Evolutionary conservation across 1,140 invertebrate species (phyloP).

Genomic region (Mycetomoellerius zeteki): DNA sequence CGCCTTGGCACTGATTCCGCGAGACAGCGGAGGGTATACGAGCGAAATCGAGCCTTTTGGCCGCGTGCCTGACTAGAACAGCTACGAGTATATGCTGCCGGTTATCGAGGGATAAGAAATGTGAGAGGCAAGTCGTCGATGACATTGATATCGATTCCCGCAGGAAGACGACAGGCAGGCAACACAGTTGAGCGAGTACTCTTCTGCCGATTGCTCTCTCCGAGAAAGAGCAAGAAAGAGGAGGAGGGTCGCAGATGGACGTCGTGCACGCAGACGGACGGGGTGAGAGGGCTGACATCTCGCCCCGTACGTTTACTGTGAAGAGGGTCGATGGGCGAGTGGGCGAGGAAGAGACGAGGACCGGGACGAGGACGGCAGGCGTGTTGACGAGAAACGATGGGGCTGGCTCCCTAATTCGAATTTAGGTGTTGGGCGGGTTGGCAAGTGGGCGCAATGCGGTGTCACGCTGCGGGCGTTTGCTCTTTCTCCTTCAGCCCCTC

Average conservation of each 20-base stretch:
- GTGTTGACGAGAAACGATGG: constrained; percentile 79
- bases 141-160: constrained; percentile 84
- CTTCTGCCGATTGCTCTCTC: constrained; percentile 55
- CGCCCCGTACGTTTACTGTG: constrained; percentile 65
- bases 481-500: constrained; percentile 70
- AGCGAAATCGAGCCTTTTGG: constrained; percentile 78
- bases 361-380: constrained; percentile 59
- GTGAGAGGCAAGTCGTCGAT: constrained; percentile 73
- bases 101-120: constrained; percentile 71
- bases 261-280: constrained; percentile 23
- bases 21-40: constrained; percentile 15
- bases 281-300: constrained; percentile 57
- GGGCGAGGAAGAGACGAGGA: constrained; percentile 31
- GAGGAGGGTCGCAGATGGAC: constrained; percentile 62
- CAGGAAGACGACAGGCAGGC: constrained; percentile 75
- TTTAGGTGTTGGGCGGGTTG: constrained; percentile 84
- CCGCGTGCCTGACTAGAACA: constrained; percentile 72
- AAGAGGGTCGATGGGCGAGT: constrained; percentile 46
- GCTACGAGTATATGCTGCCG: constrained; percentile 61
- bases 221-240: constrained; percentile 35
- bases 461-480: constrained; percentile 83
- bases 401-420: constrained; percentile 83
- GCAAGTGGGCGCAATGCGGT: constrained; percentile 85
- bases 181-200: not conserved
- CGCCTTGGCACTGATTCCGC: constrained; percentile 65